Evolutionary conservation across 2,113 vertebrate species (phyloP), one percentile per base, ranked within the genome.

Genomic region (Empidonax traillii): DNA sequence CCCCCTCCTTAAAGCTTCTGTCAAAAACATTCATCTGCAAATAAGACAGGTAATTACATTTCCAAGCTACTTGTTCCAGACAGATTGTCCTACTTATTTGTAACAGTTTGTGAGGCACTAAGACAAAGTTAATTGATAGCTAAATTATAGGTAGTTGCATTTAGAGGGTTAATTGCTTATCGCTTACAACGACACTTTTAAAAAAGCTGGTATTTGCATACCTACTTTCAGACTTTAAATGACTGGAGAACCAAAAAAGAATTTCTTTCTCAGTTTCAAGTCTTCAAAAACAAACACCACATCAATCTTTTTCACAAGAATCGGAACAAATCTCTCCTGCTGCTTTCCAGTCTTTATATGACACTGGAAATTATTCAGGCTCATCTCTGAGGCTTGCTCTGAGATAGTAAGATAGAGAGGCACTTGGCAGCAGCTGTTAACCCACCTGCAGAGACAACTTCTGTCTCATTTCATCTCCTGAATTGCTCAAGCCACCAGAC

Each of bases 371-470:
- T 93, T 85, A 96, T 89, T 88, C 91, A 81, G 56, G 23, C 76
- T 94, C 39, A 66, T 81, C 91, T 91, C 31, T 53, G 89, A 96
- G 82, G 20, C 61, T 94, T 89, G 39, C 53, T 96, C 55, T 62
- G 84, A 96, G 90, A 95, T 65, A 69, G 80, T 78, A 71, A 91
- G 87, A 96, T 68, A 77, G 85, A 97, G 69, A 95, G 56, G 53
- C 68, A 96, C 91, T 97, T 97, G 96, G 97, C 95, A 98, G 89
- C 97, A 97, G 96, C 96, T 98, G 97, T 94, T 97, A 97, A 97
- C 93, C 95, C 97, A 98, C 97, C 97, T 98, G 97, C 95, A 97
- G 96, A 95, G 97, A 96, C 96, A 98, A 92, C 95, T 97, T 98
- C 94, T 97, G 96, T 97, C 96, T 97, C 95, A 93, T 97, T 98